Conservation (phyloP, 1,140 invertebrate species). For the Leguminivora glycinivorella region DNA sequence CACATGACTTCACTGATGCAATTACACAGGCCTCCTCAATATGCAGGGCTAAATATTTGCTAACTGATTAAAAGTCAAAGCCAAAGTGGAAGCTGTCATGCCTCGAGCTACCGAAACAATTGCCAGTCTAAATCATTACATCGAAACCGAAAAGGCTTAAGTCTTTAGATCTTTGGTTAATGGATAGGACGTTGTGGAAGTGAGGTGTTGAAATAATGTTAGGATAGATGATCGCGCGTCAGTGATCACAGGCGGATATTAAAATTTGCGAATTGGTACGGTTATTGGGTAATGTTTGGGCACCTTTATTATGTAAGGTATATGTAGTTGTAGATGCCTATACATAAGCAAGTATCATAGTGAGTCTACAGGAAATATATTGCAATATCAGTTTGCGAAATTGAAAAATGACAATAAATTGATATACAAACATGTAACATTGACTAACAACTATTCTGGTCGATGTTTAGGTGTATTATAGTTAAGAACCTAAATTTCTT, state of each 20-base stretch:
- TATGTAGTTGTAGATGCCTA: too few species aligned
- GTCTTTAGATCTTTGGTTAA: background rate
- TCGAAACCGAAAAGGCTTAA: background rate
- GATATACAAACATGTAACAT: too few species aligned
- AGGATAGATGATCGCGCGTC: slow-evolving; percentile 33
- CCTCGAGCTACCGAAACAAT: slow-evolving; percentile 56
- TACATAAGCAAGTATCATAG: too few species aligned
- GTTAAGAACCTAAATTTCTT: too few species aligned
- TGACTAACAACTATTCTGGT: too few species aligned
- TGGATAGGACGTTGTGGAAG: background rate
- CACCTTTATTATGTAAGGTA: background rate
- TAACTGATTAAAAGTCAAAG: slow-evolving; percentile 65
- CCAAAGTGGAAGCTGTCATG: slow-evolving; percentile 46
- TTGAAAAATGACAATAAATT: too few species aligned
- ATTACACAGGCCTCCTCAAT: slow-evolving; percentile 66
- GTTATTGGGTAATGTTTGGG: slow-evolving; percentile 13
- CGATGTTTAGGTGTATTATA: too few species aligned
- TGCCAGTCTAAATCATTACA: slow-evolving; percentile 42
- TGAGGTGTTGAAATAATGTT: slow-evolving; percentile 33
- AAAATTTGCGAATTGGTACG: slow-evolving; percentile 17
- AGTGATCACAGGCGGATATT: slow-evolving; percentile 35
- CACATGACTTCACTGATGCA: slow-evolving; percentile 55
- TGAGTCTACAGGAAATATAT: too few species aligned
- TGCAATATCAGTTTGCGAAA: too few species aligned
- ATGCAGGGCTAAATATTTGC: slow-evolving; percentile 66